phyloP scores from a whole-genome alignment of 1,140 invertebrate species.

The Drosophila pachea region DNA sequence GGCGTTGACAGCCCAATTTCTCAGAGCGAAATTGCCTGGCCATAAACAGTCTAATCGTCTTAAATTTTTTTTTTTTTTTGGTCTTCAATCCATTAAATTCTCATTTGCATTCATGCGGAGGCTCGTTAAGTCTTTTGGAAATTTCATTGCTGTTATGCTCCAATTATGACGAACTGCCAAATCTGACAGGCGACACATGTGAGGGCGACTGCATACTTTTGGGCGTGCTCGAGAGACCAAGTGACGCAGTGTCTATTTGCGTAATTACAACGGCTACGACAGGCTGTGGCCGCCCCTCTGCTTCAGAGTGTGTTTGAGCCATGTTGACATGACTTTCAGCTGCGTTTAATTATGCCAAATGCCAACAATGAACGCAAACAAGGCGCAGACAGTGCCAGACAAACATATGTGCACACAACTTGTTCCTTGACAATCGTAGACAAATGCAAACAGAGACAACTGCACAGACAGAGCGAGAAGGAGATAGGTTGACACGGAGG shows the following conservation, averaged over 20 bases:
- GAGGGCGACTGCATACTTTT: conserved; percentile 16
- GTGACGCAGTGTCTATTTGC: conserved; percentile 31
- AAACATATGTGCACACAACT: conserved; percentile 40
- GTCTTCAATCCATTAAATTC: conserved; percentile 43
- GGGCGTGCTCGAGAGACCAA: conserved; percentile 20
- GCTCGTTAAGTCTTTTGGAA: conserved; percentile 30
- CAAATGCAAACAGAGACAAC: conserved; percentile 36
- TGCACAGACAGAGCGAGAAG: conserved; percentile 4
- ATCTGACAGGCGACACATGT: conserved; percentile 40
- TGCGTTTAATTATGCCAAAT: conserved; percentile 70
- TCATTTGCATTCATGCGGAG: conserved; percentile 57
- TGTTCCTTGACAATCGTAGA: conserved; percentile 41
- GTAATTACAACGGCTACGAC: conserved; percentile 29
- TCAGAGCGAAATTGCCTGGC: not conserved
- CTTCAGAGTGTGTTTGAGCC: not conserved
- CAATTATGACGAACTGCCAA: conserved; percentile 41
- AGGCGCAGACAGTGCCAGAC: conserved; percentile 10
- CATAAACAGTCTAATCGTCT: not conserved
- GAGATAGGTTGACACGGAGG: too few relatives aligned
- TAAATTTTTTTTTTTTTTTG: not conserved
- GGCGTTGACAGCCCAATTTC: conserved; percentile 9
- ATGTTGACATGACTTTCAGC: conserved; percentile 53
- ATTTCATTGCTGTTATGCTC: conserved; percentile 43
- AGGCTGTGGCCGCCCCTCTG: conserved; percentile 2
- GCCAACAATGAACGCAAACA: conserved; percentile 58